Evolutionary conservation across 2,888 invertebrate species (phyloP), one percentile per base, ranked within the genome.

Genomic region (Hemithea aestivaria): DNA sequence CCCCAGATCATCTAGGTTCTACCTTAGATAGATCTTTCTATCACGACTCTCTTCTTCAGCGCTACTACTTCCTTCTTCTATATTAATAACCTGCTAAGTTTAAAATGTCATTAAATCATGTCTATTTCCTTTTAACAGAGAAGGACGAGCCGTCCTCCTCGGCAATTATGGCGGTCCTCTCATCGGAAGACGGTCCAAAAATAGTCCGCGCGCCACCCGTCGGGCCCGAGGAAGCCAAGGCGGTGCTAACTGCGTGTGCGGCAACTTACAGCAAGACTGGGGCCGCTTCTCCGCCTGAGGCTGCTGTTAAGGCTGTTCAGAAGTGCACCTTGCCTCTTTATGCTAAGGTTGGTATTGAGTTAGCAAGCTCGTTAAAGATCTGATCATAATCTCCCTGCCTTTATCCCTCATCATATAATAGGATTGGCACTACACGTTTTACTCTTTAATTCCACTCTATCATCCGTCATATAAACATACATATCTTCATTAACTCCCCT

Each of bases 261-360:
- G 84, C 84, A 30, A 64, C 79, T 1, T 82, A 78, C 55, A 75
- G 78, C 65, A 73, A 75, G 53, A 74, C 76, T 1, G 83, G 81
- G 11, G 91, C 91, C 34, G 88, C 91, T 3, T 88, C 88, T 42
- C 90, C 91, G 2, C 90, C 90, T 22, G 89, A 90, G 10, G 84
- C 88, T 0, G 90, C 91, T 1, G 84, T 90, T 29, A 88, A 89
- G 38, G 90, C 90, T 10, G 89, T 92, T 3, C 89, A 90, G 48
- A 89, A 90, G 49, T 92, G 91, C 61, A 91, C 91, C 8, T 67
- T 91, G 40, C 92, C 92, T 2, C 79, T 92, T n/a, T 92, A 92
- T 60, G 90, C 91, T 52, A 92, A 92, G 88, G 92, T 91, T 35
- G 2, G 49, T 51, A 49, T 45, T 41, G n/a, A 0, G 7, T 11